Percentiles rank a stretch among this genome's conserved stretches.
Evolutionary conservation across 92 coral and sea anemone genomes (phyloP).

Genomic region (Porites divaricata): DNA sequence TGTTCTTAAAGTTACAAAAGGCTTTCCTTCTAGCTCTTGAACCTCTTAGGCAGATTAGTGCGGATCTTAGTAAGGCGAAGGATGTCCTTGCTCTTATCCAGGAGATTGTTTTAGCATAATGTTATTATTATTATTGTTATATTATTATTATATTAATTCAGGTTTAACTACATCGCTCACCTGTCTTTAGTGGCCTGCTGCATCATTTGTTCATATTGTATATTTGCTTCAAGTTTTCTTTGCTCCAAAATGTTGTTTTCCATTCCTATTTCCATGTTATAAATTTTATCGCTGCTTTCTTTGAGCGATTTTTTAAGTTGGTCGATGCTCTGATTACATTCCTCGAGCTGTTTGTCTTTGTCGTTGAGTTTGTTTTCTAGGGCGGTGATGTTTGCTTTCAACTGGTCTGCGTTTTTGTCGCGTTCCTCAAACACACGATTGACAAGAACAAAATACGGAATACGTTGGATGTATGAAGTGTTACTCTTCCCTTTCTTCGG

Average conservation of each 20-base stretch:
- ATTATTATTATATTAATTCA: too few relatives aligned
- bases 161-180: neutral
- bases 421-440: slow-evolving; percentile 84
- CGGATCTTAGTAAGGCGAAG: too few relatives aligned
- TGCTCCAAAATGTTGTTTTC: slow-evolving; percentile 72
- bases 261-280: slow-evolving; percentile 71
- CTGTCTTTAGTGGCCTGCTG: slow-evolving; percentile 70
- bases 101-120: too few relatives aligned
- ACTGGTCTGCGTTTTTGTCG: slow-evolving; percentile 77
- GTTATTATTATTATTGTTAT: too few relatives aligned
- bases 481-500: slow-evolving; percentile 68
- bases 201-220: slow-evolving; percentile 67
- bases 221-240: slow-evolving; percentile 60
- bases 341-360: slow-evolving; percentile 53
- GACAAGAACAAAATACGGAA: slow-evolving; percentile 90
- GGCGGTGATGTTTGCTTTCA: slow-evolving; percentile 63
- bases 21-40: too few relatives aligned
- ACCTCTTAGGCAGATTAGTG: too few relatives aligned
- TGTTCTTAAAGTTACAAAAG: too few relatives aligned
- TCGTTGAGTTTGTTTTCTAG: slow-evolving; percentile 57
- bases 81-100: too few relatives aligned
- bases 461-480: slow-evolving; percentile 79
- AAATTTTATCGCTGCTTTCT: slow-evolving; percentile 75
- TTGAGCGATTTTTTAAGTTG: slow-evolving; percentile 64
- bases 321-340: slow-evolving; percentile 47